phyloP scores from a whole-genome alignment of 2,888 invertebrate genomes.

The Cryptus armator region DNA sequence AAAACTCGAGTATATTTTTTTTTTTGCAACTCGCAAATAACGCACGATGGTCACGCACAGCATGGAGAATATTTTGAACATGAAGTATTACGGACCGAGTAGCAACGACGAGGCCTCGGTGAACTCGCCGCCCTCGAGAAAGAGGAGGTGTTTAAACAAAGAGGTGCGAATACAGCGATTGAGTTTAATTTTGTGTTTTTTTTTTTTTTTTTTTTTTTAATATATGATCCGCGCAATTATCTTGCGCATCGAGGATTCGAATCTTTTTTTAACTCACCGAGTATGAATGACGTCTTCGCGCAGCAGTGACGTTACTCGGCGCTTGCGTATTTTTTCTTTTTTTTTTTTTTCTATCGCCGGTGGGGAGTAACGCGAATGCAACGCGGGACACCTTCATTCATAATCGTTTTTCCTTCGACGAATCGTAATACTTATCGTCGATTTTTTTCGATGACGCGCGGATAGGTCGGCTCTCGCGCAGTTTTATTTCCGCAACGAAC shows the following conservation, averaged over 20 bases:
- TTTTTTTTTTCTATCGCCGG: not conserved
- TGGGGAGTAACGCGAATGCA: slow-evolving; percentile 19
- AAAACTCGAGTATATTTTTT: slow-evolving; percentile 5
- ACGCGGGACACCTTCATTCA: slow-evolving; percentile 20
- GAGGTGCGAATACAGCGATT: slow-evolving; percentile 80
- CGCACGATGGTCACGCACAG: slow-evolving; percentile 82
- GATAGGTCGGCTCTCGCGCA: not conserved
- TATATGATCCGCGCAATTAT: not conserved
- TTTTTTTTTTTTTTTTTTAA: slow-evolving; percentile 1
- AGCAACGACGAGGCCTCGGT: slow-evolving; percentile 75
- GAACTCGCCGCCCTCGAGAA: slow-evolving; percentile 79
- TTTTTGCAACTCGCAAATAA: not conserved
- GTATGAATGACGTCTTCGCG: slow-evolving; percentile 24
- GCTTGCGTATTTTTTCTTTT: slow-evolving; percentile 12
- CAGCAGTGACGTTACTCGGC: not conserved
- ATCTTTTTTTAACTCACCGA: slow-evolving; percentile 17
- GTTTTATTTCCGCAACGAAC: slow-evolving; percentile 18
- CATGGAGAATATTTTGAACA: slow-evolving; percentile 83
- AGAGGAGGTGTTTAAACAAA: slow-evolving; percentile 82
- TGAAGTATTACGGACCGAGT: slow-evolving; percentile 81
- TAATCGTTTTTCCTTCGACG: not conserved
- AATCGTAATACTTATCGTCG: not conserved
- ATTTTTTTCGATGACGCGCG: not conserved
- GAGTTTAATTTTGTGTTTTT: not conserved
- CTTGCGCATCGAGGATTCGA: not conserved